phyloP scores from a whole-genome alignment of 2,113 vertebrate genomes.

The Nematolebias whitei region DNA sequence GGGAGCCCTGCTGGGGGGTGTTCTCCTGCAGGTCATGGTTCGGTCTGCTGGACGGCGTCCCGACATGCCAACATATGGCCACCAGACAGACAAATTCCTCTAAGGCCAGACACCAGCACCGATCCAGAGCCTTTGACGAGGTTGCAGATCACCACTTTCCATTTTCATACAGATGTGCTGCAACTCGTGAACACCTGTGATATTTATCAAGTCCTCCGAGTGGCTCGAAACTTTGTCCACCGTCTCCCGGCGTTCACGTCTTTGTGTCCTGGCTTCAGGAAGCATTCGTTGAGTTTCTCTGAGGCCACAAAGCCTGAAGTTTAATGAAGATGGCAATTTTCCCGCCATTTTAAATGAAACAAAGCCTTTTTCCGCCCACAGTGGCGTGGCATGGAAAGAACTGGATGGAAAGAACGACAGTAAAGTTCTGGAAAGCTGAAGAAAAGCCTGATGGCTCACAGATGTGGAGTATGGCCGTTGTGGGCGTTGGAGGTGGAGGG shows the following conservation, averaged over 20 bases:
- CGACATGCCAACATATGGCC: conserved; percentile 57
- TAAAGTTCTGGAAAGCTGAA: conserved; percentile 31
- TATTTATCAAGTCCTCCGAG: conserved; percentile 59
- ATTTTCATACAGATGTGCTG: conserved; percentile 70
- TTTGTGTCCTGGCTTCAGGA: background rate
- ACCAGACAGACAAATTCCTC: conserved; percentile 59
- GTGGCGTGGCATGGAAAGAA: conserved; percentile 41
- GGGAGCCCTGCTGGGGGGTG: conserved; percentile 2
- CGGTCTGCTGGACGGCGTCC: conserved; percentile 26
- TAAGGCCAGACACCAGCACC: conserved; percentile 14
- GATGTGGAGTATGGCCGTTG: conserved; percentile 1
- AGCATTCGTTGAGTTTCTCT: conserved; percentile 21
- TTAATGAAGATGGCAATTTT: conserved; percentile 4
- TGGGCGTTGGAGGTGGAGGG: background rate
- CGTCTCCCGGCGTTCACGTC: background rate
- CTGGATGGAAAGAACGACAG: conserved; percentile 20
- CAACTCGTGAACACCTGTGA: conserved; percentile 71
- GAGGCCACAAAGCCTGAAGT: conserved; percentile 2
- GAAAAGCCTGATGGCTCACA: conserved; percentile 47
- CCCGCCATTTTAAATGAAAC: conserved; percentile 32
- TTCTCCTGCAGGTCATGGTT: conserved; percentile 43
- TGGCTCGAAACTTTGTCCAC: background rate
- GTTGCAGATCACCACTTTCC: conserved; percentile 27
- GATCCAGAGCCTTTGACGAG: conserved; percentile 4
- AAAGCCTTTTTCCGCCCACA: conserved; percentile 3